Base-by-base conservation (phyloP, 2,113 vertebrate genomes). In the Columbina picui region DNA sequence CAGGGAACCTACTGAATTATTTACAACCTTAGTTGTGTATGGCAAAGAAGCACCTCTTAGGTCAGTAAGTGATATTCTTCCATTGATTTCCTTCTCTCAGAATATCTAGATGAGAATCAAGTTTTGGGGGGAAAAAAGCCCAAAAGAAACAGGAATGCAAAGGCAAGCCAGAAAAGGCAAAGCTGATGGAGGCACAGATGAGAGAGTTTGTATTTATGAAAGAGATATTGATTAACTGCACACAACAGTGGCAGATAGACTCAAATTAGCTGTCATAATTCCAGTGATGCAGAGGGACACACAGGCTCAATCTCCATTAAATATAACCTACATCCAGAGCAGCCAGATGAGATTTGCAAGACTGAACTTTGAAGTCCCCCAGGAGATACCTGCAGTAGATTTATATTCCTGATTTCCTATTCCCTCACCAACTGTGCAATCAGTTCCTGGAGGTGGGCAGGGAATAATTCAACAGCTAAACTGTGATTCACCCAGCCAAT, bases 1-100 rank as follows among this genome's bases (percentile, higher is more conserved):
- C 74, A 81, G 74, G 88, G 95, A 94, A 73, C 56, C 21, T 73
- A 53, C 14, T 98, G 89, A 98, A 98, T 98, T 98, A 98, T 98
- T 98, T 96, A 98, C 53, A 65, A 57, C 41, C 88, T 93, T 89
- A 89, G 84, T 73, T 71, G 64, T 56, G 47, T 64, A 89, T 50
- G 60, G 78, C 71, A 87, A 75, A 97, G 63, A 75, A 94, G 93
- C 50, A 81, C 95, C 91, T 97, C 91, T 95, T 88, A 82, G 67
- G 80, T 96, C 94, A 91, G 96, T 83, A 97, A 97, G 71, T 61
- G 90, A 98, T 97, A 98, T 84, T 92, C 76, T 68, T 76, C 87
- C 90, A 98, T 97, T 81, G 92, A 97, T 98, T 97, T 95, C 23
- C 49, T 59, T n/a, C 80, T 74, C 78, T 84, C 20, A 26, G n/a